A percentile compares a stretch with the other conserved stretches of the same genome.
These are phyloP conservation scores for Eupithecia inturbata DNA, from an alignment of 2,888 invertebrate species.

Conservation along the genomic window DNA sequence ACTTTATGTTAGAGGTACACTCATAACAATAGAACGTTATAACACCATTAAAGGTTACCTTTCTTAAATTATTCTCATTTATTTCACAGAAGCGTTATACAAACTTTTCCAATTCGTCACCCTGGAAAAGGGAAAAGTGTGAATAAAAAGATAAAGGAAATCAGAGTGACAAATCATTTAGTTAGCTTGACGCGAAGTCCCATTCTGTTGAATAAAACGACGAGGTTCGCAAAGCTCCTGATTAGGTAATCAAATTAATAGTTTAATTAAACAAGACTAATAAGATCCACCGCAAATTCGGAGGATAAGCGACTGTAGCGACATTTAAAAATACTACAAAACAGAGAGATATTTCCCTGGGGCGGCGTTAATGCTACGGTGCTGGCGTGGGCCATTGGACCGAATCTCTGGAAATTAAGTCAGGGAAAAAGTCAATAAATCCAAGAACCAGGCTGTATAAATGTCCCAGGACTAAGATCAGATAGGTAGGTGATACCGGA, in stretches of 20 bases:
- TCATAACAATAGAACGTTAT: slow-evolving; percentile 69
- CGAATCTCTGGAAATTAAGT: slow-evolving; percentile 82
- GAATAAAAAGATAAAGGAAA: slow-evolving; percentile 23
- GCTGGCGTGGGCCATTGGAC: slow-evolving; percentile 78
- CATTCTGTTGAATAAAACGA: slow-evolving; percentile 32
- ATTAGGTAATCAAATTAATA: slow-evolving; percentile 44
- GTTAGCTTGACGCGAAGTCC: slow-evolving; percentile 25
- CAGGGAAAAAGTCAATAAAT: slow-evolving; percentile 80
- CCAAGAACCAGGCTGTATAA: slow-evolving; percentile 70
- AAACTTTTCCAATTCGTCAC: slow-evolving; percentile 20
- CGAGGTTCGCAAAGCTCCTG: slow-evolving; percentile 30
- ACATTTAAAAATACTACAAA: slow-evolving; percentile 76
- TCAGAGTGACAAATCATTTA: slow-evolving; percentile 28
- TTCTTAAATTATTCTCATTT: slow-evolving; percentile 62
- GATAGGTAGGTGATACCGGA: slow-evolving; percentile 33
- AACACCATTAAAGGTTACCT: slow-evolving; percentile 63
- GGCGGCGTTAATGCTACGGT: slow-evolving; percentile 80
- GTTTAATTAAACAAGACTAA: slow-evolving; percentile 48
- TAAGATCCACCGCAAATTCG: slow-evolving; percentile 45
- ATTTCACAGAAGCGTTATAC: slow-evolving; percentile 30
- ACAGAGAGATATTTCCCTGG: slow-evolving; percentile 79
- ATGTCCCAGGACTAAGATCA: slow-evolving; percentile 62
- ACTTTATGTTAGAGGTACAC: slow-evolving; percentile 63
- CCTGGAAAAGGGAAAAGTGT: slow-evolving; percentile 17
- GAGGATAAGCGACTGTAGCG: slow-evolving; percentile 52